Base-by-base conservation (phyloP, 2,113 vertebrate genomes). In the Aphyosemion australe region DNA sequence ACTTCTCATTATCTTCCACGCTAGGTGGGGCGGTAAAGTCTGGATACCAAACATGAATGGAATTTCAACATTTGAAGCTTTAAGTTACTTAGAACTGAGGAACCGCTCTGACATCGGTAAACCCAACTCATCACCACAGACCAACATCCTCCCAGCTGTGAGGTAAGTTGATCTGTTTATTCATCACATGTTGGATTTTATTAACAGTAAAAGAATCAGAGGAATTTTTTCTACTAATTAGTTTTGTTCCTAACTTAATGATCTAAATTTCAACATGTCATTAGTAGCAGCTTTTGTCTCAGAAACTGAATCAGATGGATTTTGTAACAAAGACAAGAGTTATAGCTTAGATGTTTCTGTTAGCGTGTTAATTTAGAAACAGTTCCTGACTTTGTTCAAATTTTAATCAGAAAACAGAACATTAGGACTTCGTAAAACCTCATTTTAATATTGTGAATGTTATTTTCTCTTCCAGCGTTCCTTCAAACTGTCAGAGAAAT, bases 401-500 rank as follows among this genome's bases (percentile, higher is more conserved):
- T 39, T 4, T 42, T 42, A 42, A 42, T 42, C 41, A 6, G 8
- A 18, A 9, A 14, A n/a, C 15, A 26, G 31, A 51, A 15, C 4
- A 15, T 31, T 31, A 26, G n/a, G n/a, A n/a, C n/a, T n/a, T n/a
- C n/a, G 6, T 37, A 10, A 37, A 7, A 5, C 34, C 15, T 19
- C 6, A 12, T 42, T 12, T 15, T 20, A 2, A 51, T 8, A 13
- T 9, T 12, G 20, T 32, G 10, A 19, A 32, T 42, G n/a, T 14
- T 10, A 32, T 12, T 51, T 3, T 12, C 42, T 42, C 2, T 37
- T 8, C 16, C 39, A 87, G 82, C 72, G 69, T 83, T 56, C 79
- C 85, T 41, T 78, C 56, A 20, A 87, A 84, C 74, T 87, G 82
- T 62, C 12, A 4, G 42, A 76, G 77, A 65, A 16, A 69, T 31